Evolutionary conservation across 2,888 invertebrate genomes (phyloP), one percentile per base, ranked within the genome.

Genomic region (Drosophila anomalata): DNA sequence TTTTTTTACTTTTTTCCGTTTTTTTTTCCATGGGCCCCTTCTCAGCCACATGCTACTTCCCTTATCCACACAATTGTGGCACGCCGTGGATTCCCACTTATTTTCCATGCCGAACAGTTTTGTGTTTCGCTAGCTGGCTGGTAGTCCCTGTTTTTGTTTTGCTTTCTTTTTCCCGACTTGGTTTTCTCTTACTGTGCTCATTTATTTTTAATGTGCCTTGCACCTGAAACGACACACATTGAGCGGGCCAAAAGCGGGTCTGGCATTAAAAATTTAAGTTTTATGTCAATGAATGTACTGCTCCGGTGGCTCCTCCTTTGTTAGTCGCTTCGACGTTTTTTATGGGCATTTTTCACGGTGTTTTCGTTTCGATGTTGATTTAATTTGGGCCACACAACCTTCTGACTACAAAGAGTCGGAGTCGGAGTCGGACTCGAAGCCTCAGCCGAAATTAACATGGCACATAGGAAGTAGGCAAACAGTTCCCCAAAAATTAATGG

Each of bases 201-300:
- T 87, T 82, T 73, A 78, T 75, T 70, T 84, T 84, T 82, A 66
- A 85, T 79, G 61, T 75, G 79, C 42, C 60, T 78, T 79, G 77
- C 79, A 87, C 78, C 78, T 84, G 77, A 78, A 79, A 70, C 57
- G 56, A 36, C 73, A 60, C 65, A 60, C 54, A 52, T 53, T 39
- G 46, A 62, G 22, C 17, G n/a, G 51, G 22, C 41, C 29, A 57
- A 57, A 67, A 57, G 57, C 29, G 14, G 29, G 41, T 51, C 44
- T 66, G 73, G 62, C 75, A 82, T 87, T 78, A 87, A 84, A 75
- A 78, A 84, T 84, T 79, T 56, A 87, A 84, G 73, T 72, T 81
- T 69, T 72, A 62, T 84, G 79, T 69, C 85, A 72, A 76, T 79
- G 73, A 73, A 76, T 81, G 75, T 78, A 65, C 47, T 69, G 66